A percentile compares a stretch with the other conserved stretches of the same genome.
Evolutionary conservation across 2,113 vertebrate genomes (phyloP).

Genomic region (Spilogale gracilis): DNA sequence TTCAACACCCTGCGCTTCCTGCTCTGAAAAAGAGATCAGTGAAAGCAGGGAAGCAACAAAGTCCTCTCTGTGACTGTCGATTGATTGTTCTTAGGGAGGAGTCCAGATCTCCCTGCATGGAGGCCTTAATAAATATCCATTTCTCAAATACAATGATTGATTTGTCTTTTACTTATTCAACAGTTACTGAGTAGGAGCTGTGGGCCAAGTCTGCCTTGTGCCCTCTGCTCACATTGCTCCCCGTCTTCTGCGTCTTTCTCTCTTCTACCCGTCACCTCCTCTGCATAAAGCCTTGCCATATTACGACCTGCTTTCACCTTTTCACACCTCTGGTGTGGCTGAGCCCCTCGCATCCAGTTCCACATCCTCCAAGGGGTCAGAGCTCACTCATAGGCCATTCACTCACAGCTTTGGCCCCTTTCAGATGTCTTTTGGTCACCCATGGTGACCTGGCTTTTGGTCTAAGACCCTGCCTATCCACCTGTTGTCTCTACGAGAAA

Average conservation of each 20-base stretch:
- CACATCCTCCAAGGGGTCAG: not conserved
- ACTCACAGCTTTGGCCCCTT: not conserved
- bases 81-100: not conserved
- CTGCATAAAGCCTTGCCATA: not conserved
- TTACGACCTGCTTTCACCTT: not conserved
- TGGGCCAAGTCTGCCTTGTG: not conserved
- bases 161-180: not conserved
- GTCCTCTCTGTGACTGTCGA: not conserved
- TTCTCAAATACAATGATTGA: not conserved
- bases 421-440: not conserved
- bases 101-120: not conserved
- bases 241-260: not conserved
- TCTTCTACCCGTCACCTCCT: not conserved
- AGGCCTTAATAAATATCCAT: not conserved
- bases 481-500: not conserved
- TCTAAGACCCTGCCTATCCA: not conserved
- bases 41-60: not conserved
- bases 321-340: not conserved
- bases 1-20: not conserved
- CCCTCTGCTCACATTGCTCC: not conserved
- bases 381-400: not conserved
- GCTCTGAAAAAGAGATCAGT: not conserved
- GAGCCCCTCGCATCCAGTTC: not conserved
- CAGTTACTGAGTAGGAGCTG: not conserved
- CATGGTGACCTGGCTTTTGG: not conserved